Percentiles rank a stretch among this genome's conserved stretches.
These are phyloP conservation scores for Choristoneura rosaceana DNA, from an alignment of 2,888 invertebrate species.

Conservation along the genomic window DNA sequence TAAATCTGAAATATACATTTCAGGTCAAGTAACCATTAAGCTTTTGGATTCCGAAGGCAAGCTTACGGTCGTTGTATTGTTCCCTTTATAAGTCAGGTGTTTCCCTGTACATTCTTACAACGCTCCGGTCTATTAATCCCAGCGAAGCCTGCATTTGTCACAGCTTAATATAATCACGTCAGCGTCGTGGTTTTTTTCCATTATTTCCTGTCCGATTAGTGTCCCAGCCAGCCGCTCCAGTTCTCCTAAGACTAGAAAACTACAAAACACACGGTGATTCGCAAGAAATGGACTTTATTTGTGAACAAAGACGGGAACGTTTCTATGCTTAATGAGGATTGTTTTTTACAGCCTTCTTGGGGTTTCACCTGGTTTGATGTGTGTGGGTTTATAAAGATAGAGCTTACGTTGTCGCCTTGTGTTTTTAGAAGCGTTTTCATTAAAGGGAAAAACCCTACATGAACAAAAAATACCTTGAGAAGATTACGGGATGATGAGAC, in stretches of 20 bases:
- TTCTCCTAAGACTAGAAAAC: background rate
- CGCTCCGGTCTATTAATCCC: background rate
- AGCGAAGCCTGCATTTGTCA: conserved; percentile 3
- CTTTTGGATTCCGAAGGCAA: no score
- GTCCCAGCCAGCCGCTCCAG: background rate
- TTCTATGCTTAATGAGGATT: background rate
- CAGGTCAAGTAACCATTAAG: no score
- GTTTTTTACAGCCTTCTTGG: background rate
- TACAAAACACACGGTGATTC: background rate
- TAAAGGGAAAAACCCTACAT: no score
- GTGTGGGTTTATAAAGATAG: no score
- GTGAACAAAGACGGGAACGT: background rate
- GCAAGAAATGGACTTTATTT: background rate
- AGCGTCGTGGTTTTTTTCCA: background rate
- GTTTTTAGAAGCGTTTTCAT: no score
- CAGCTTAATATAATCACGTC: conserved; percentile 7
- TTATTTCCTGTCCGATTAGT: conserved; percentile 1
- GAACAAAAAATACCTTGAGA: no score
- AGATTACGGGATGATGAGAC: no score
- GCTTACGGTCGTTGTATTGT: no score
- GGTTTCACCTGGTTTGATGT: background rate
- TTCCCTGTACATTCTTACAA: no score
- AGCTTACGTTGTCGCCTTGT: no score
- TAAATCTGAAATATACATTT: no score
- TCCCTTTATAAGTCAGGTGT: background rate